These are phyloP conservation scores for Caenorhabditis wallacei DNA, from an alignment of 2,888 invertebrate species.

Conservation along the genomic window DNA sequence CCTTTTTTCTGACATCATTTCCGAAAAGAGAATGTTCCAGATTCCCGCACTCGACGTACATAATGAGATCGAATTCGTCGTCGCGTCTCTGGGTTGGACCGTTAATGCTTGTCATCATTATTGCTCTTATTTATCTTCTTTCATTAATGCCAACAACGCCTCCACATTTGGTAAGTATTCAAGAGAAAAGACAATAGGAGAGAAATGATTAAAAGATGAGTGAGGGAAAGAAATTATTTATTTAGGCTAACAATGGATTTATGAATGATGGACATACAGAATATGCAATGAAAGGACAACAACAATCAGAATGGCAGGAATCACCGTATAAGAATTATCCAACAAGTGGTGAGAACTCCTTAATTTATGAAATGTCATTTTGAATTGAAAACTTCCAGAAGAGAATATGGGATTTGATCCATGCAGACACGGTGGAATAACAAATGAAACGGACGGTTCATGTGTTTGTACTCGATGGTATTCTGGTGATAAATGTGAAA, in stretches of 20 bases:
- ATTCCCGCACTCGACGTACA: conserved; percentile 65
- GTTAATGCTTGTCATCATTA: conserved; percentile 71
- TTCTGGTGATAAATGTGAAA: conserved; percentile 58
- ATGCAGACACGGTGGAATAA: conserved; percentile 64
- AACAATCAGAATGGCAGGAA: conserved; percentile 58
- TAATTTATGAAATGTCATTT: background rate
- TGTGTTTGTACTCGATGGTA: conserved; percentile 65
- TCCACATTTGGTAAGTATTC: conserved; percentile 63
- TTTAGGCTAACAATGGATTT: conserved; percentile 59
- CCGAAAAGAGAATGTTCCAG: conserved; percentile 30
- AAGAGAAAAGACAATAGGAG: background rate
- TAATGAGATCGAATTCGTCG: conserved; percentile 63
- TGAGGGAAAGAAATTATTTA: background rate
- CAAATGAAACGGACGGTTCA: conserved; percentile 66
- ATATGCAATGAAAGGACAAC: conserved; percentile 64
- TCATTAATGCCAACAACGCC: conserved; percentile 72
- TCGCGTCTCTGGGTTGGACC: conserved; percentile 75
- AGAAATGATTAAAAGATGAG: conserved; percentile 3
- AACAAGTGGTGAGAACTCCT: conserved; percentile 16
- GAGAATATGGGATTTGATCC: conserved; percentile 41
- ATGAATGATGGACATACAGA: conserved; percentile 56
- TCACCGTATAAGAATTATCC: conserved; percentile 39
- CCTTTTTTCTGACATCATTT: conserved; percentile 22
- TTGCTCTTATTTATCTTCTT: conserved; percentile 73
- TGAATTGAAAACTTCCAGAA: conserved; percentile 22